phyloP scores from a whole-genome alignment of 2,797 vertebrate genomes.

The Melanogrammus aeglefinus region DNA sequence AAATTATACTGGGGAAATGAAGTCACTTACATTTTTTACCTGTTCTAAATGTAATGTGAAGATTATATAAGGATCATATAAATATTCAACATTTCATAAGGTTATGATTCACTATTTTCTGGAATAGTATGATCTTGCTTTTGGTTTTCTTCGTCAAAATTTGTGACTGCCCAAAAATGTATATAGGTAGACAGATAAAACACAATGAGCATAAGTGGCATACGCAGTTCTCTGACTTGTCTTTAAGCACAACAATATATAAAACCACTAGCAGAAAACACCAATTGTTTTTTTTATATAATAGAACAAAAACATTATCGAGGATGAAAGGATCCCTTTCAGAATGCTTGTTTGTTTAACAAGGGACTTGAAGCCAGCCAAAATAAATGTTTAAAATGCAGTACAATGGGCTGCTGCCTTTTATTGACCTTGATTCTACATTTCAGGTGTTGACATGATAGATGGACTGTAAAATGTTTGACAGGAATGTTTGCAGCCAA shows the following conservation, averaged over 20 bases:
- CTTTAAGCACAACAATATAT: constrained; percentile 38
- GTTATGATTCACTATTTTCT: neutral
- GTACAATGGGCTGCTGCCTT: constrained; percentile 11
- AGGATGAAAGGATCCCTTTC: constrained; percentile 13
- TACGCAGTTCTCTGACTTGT: constrained; percentile 12
- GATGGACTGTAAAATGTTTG: neutral
- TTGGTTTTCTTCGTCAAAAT: neutral
- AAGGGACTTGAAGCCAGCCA: constrained; percentile 11
- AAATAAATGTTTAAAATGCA: constrained; percentile 12
- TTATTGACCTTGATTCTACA: constrained; percentile 6
- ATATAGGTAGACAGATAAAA: constrained; percentile 4
- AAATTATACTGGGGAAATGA: neutral
- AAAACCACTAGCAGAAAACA: constrained; percentile 49
- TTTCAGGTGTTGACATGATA: constrained; percentile 7
- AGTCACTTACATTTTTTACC: neutral
- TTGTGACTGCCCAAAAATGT: neutral
- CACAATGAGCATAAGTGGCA: constrained; percentile 13
- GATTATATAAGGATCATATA: neutral
- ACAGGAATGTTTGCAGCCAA: constrained; percentile 11
- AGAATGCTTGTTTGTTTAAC: constrained; percentile 10
- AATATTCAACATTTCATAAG: neutral
- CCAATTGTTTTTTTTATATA: constrained; percentile 12
- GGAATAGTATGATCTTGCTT: neutral
- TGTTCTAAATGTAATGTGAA: neutral
- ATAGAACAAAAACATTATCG: constrained; percentile 16